These are phyloP conservation scores for Netelia melanura DNA, from an alignment of 2,888 invertebrate genomes.

Conservation along the genomic window DNA sequence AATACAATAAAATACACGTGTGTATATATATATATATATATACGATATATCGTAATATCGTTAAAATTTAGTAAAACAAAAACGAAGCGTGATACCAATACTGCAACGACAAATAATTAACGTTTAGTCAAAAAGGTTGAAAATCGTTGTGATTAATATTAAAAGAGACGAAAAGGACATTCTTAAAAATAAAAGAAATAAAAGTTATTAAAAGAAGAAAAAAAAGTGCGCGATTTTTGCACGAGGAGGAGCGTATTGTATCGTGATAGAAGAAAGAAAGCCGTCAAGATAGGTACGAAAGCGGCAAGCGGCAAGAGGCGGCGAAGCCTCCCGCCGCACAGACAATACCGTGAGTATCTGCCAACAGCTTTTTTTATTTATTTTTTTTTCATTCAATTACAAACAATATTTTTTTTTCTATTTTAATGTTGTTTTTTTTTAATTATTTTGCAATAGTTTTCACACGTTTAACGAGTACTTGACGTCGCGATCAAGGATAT, in stretches of 20 bases:
- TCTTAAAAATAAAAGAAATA: neutral
- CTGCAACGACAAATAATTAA: conserved; percentile 67
- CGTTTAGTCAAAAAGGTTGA: conserved; percentile 57
- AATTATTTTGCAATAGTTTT: neutral
- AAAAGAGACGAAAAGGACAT: neutral
- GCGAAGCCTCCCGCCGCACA: conserved; percentile 83
- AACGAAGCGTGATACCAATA: conserved; percentile 58
- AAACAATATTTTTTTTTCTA: neutral
- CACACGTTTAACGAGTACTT: too few relatives aligned
- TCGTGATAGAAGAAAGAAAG: conserved; percentile 31
- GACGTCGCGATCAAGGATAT: too few relatives aligned
- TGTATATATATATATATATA: conserved; percentile 31
- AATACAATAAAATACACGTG: conserved; percentile 28
- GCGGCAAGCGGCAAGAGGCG: conserved; percentile 82
- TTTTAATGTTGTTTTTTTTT: neutral
- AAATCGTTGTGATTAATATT: conserved; percentile 59
- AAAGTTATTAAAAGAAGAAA: neutral
- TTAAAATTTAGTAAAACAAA: conserved; percentile 38
- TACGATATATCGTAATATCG: conserved; percentile 12
- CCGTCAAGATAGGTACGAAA: conserved; percentile 82
- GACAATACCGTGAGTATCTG: conserved; percentile 81
- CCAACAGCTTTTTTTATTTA: neutral
- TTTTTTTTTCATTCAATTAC: neutral
- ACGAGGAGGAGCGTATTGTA: conserved; percentile 18
- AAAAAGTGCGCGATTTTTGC: conserved; percentile 45